Conservation (phyloP, 2,113 vertebrate species). For the Tragelaphus buxtoni region DNA sequence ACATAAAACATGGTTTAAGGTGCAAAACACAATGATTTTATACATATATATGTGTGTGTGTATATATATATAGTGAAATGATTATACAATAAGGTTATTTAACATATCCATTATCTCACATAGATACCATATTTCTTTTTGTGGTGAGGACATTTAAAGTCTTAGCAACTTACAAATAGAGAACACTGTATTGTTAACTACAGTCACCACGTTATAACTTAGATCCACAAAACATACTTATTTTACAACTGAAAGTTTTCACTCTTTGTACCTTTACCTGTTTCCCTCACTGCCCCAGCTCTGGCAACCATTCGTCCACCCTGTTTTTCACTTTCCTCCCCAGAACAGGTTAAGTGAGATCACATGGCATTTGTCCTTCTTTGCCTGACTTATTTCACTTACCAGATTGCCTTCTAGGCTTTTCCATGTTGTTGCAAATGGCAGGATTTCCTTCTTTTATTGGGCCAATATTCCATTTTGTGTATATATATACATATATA, state of each 20-base stretch:
- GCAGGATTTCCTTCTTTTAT: background rate
- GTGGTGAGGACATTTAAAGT: background rate
- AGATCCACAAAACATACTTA: background rate
- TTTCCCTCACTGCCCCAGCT: background rate
- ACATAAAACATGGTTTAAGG: background rate
- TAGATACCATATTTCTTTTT: background rate
- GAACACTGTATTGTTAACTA: background rate
- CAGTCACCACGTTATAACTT: background rate
- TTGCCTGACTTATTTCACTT: background rate
- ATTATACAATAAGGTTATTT: background rate
- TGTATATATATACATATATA: background rate
- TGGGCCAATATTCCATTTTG: background rate
- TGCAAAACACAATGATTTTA: background rate
- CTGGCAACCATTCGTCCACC: background rate
- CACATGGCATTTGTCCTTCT: background rate
- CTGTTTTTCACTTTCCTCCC: background rate
- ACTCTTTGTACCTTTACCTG: background rate
- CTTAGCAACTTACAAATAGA: background rate
- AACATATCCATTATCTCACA: background rate
- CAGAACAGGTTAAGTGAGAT: background rate
- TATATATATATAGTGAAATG: background rate
- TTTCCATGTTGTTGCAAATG: background rate
- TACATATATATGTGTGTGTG: background rate
- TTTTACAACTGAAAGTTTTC: background rate
- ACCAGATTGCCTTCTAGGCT: background rate